These are phyloP conservation scores for Staurois parvus DNA, from an alignment of 2,797 vertebrate genomes.

Conservation along the genomic window DNA sequence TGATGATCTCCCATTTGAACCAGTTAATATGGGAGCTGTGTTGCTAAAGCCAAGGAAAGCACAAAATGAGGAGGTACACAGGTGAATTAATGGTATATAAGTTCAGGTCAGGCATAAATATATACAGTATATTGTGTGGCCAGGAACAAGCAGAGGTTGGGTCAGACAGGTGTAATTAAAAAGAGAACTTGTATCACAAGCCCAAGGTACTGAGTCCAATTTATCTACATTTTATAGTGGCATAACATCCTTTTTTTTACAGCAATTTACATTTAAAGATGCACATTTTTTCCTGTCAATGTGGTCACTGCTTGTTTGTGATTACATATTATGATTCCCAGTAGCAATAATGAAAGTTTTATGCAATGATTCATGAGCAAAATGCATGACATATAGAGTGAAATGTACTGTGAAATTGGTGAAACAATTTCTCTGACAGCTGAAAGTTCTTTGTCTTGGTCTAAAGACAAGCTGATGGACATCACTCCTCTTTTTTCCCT, in stretches of 20 bases:
- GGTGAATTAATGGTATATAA: too few species aligned
- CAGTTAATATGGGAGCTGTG: too few species aligned
- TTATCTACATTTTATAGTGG: not conserved
- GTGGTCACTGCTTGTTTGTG: conserved; percentile 14
- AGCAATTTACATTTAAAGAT: not conserved
- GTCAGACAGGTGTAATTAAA: too few species aligned
- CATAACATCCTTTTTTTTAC: not conserved
- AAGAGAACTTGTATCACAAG: too few species aligned
- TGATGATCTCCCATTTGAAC: too few species aligned
- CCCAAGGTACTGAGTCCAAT: not conserved
- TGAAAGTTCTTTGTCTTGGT: conserved; percentile 21
- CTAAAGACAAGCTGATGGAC: not conserved
- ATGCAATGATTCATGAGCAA: conserved; percentile 41
- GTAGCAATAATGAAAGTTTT: conserved; percentile 28
- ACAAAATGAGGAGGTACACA: too few species aligned
- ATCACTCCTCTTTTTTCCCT: not conserved
- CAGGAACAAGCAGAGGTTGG: too few species aligned
- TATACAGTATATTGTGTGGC: too few species aligned
- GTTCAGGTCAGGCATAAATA: too few species aligned
- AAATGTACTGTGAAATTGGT: conserved; percentile 44
- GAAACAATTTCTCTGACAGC: conserved; percentile 30
- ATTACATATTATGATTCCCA: conserved; percentile 27
- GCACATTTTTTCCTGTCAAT: not conserved
- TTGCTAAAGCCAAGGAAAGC: too few species aligned
- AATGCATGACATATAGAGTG: conserved; percentile 24